Evolutionary conservation across 2,888 invertebrate species (phyloP), one percentile per base, ranked within the genome.

Genomic region (Acrocera orbiculus): DNA sequence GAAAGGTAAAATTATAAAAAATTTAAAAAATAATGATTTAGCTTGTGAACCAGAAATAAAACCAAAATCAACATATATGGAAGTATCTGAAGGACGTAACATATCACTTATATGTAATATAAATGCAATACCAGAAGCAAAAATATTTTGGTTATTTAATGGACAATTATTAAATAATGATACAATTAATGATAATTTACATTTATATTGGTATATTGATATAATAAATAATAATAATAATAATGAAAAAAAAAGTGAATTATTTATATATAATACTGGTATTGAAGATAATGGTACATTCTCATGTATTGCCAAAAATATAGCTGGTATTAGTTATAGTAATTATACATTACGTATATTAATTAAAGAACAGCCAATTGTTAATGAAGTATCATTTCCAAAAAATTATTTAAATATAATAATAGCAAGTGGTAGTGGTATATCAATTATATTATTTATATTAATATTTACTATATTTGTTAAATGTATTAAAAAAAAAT

Each of bases 211-310:
- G 60, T 77, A 68, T 46, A 67, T 76, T 9, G 76, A 78, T 48
- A n/a, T n/a, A n/a, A n/a, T n/a, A n/a, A n/a, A n/a, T n/a, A 77
- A 75, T 47, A 75, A 75, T 2, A 62, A 66, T 2, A 75, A 75
- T n/a, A 72, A 73, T 44, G 76, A 79, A 49, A 79, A 79, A 58
- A 71, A 70, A 43, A 80, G 80, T 49, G 80, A 82, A 57, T 65
- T 85, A 36, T 75, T 77, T 49, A 77, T 85, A 47, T 74, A 74
- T 49, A 79, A 80, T 52, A 73, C 79, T 15, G 75, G 73, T 20
- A 68, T 67, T 24, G 79, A 78, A 42, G 82, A 86, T 51, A 85
- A 86, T 49, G 87, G 87, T 5, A 81, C 79, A 7, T 87, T 83
- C 53, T 70, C 78, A 4, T 90, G 89, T 55, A 67, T 78, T 10